These are phyloP conservation scores for Micoletzkya japonica DNA, from an alignment of 2,888 invertebrate species.

Conservation along the genomic window DNA sequence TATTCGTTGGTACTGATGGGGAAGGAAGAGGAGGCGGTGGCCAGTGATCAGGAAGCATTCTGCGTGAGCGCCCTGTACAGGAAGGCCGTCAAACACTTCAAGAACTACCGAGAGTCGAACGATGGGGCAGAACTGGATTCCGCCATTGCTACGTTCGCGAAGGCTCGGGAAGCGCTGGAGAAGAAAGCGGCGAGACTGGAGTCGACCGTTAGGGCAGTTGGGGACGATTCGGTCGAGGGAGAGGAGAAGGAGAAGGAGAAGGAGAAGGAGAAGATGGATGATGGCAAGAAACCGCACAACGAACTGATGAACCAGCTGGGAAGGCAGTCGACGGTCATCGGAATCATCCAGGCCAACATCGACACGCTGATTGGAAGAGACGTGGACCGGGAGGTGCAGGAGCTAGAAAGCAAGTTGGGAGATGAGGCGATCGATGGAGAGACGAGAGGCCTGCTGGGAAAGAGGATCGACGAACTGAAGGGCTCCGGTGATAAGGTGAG, in stretches of 20 bases:
- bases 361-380: not conserved
- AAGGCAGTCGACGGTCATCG: not conserved
- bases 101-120: not conserved
- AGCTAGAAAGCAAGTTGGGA: not conserved
- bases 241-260: not conserved
- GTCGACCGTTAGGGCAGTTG: not conserved
- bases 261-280: not conserved
- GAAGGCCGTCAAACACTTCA: not conserved
- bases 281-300: not conserved
- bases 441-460: not conserved
- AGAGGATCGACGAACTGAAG: not conserved
- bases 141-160: not conserved
- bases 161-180: not conserved
- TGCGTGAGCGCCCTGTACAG: not conserved
- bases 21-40: not conserved
- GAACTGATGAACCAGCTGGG: not conserved
- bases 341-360: not conserved
- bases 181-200: not conserved
- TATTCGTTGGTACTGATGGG: not conserved
- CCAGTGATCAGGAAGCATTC: not conserved
- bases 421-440: not conserved
- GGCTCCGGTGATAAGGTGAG: not conserved
- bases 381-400: not conserved
- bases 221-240: not conserved
- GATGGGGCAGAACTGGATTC: too few relatives aligned